Percentiles rank a stretch among this genome's conserved stretches.
phyloP scores from a whole-genome alignment of 2,113 vertebrate species.

The Peucedramus taeniatus region DNA sequence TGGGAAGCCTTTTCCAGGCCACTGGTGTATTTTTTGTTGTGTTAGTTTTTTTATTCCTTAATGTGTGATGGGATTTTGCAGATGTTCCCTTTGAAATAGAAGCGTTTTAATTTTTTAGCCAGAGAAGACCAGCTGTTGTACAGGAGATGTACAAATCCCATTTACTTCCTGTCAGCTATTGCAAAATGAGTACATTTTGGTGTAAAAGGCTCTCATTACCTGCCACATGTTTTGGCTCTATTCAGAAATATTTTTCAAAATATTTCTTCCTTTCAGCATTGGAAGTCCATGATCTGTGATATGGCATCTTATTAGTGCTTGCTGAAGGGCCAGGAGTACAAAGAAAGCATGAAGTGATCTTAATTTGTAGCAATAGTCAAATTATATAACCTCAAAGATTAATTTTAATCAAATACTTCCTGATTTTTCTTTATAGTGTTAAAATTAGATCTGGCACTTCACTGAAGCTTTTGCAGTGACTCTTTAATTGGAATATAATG shows the following conservation, averaged over 20 bases:
- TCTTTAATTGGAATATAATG: not conserved
- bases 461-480: not conserved
- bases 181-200: not conserved
- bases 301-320: not conserved
- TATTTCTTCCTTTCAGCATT: not conserved
- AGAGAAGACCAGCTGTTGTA: conserved; percentile 48
- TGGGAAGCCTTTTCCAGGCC: conserved; percentile 17
- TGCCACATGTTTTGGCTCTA: not conserved
- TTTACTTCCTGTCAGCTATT: not conserved
- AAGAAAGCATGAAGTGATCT: not conserved
- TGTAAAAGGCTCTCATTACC: conserved; percentile 23
- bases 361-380: not conserved
- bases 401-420: conserved; percentile 22
- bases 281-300: not conserved
- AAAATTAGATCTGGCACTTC: not conserved
- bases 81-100: conserved; percentile 68
- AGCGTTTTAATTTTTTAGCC: conserved; percentile 29
- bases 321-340: not conserved
- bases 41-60: conserved; percentile 13
- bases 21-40: conserved; percentile 45
- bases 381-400: conserved; percentile 2
- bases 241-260: not conserved
- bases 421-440: not conserved
- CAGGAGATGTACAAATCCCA: conserved; percentile 8
- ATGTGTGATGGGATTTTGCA: conserved; percentile 59